Base-by-base conservation (phyloP, 2,888 invertebrate species). In the Cheilosia variabilis region DNA sequence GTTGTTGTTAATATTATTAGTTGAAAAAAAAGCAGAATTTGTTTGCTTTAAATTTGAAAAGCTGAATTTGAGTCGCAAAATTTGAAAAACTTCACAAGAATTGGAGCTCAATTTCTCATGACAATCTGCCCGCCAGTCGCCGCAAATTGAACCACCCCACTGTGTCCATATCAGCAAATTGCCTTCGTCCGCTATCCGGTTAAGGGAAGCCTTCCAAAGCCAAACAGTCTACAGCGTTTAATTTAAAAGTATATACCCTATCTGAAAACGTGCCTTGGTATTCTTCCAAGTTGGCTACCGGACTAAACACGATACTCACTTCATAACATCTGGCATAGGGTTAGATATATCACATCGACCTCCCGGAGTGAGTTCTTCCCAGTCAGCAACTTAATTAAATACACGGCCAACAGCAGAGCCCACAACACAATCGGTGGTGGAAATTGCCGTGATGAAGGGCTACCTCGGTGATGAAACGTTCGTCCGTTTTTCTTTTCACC, bases 341-440 rank as follows among this genome's bases (percentile, higher is more conserved):
- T 50, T 15, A 43, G 43, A 55, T 19, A 62, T 31, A 73, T 73
- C 73, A 37, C 43, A 53, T 62, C 31, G 63, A 45, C 55, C 45
- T 47, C 53, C 34, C 31, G 45, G 13, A 63, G 69, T 55, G 57
- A 22, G 57, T 45, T 53, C 41, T 53, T 53, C 17, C 52, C 17
- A 17, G 53, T 24, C 73, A 45, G 34, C 52, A 53, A 72, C 73
- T 73, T 73, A 73, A 73, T 73, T 73, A 73, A 73, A 55, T 31
- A 43, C 45, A 55, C 34, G 10, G 66, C 5, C 66, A 66, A 37
- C 31, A 63, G 15, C 50, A 34, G 43, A n/a, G 37, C 58, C 58
- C 31, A 55, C 37, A 73, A 55, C 55, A 75, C 41, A 66, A 57
- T 37, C 47, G 22, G 24, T 34, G 75, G 57, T 47, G 45, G 55